Evolutionary conservation across 2,888 invertebrate species (phyloP).

Genomic region (Apocheima hispidaria): DNA sequence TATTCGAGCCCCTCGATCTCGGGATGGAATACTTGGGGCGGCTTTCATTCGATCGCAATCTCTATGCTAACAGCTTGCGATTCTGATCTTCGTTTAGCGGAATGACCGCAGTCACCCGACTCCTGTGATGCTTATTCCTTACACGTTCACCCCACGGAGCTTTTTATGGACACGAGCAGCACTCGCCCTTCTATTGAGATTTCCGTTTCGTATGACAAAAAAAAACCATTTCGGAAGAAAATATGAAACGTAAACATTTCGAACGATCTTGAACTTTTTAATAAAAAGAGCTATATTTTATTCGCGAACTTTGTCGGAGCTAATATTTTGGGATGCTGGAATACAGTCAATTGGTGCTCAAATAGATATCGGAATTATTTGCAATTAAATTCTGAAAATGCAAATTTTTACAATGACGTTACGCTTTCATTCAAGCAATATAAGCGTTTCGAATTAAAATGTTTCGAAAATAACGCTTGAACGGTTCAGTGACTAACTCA

Average conservation of each 20-base stretch:
- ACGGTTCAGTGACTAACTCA: slow-evolving; percentile 53
- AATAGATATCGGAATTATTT: slow-evolving; percentile 39
- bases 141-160: slow-evolving; percentile 82
- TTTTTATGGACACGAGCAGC: slow-evolving; percentile 79
- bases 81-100: slow-evolving; percentile 86
- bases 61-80: slow-evolving; percentile 86
- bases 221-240: slow-evolving; percentile 60
- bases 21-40: slow-evolving; percentile 82
- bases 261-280: slow-evolving; percentile 27
- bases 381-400: slow-evolving; percentile 42
- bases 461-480: slow-evolving; percentile 49
- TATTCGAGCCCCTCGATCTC: slow-evolving; percentile 80
- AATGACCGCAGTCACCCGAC: slow-evolving; percentile 84
- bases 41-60: slow-evolving; percentile 85
- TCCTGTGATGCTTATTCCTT: slow-evolving; percentile 82
- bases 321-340: slow-evolving; percentile 2
- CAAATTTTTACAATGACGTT: slow-evolving; percentile 50
- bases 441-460: slow-evolving; percentile 57
- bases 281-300: slow-evolving; percentile 40
- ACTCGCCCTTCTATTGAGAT: slow-evolving; percentile 71
- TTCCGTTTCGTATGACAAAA: slow-evolving; percentile 63
- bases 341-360: slow-evolving; percentile 21
- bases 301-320: slow-evolving; percentile 6
- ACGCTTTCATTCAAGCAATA: slow-evolving; percentile 48
- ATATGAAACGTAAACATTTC: slow-evolving; percentile 48